These are phyloP conservation scores for Odontamblyopus rebecca DNA, from an alignment of 2,797 vertebrate genomes.

Conservation along the genomic window DNA sequence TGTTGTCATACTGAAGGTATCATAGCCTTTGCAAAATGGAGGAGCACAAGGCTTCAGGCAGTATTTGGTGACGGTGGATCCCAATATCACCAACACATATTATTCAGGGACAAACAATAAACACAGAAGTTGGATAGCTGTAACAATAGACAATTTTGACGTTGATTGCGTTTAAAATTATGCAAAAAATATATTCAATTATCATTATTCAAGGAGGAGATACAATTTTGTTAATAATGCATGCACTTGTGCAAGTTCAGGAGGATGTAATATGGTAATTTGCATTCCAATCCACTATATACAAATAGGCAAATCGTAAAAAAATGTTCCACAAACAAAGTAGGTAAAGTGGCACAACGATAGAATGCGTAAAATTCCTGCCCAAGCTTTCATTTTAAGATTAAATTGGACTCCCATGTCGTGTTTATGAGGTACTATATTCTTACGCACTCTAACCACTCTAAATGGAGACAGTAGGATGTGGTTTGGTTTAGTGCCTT, in stretches of 20 bases:
- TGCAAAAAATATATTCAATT: neutral
- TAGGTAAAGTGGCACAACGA: neutral
- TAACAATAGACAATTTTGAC: neutral
- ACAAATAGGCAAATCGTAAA: neutral
- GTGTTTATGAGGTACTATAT: neutral
- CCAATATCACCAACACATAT: neutral
- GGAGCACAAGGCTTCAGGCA: neutral
- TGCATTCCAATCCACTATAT: neutral
- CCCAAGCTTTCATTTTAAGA: neutral
- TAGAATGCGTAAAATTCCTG: neutral
- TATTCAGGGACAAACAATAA: neutral
- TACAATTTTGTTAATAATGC: neutral
- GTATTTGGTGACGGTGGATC: neutral
- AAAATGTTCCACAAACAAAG: no score
- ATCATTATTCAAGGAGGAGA: neutral
- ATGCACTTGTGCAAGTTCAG: neutral
- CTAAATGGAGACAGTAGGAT: neutral
- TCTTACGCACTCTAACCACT: neutral
- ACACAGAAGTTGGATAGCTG: neutral
- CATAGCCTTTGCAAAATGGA: constrained; percentile 2
- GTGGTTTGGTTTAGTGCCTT: neutral
- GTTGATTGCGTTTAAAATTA: no score
- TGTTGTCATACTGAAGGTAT: no score
- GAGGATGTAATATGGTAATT: neutral
- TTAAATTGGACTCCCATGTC: neutral